Evolutionary conservation across 2,888 invertebrate species (phyloP).

Genomic region (Ecdyonurus torrentis): DNA sequence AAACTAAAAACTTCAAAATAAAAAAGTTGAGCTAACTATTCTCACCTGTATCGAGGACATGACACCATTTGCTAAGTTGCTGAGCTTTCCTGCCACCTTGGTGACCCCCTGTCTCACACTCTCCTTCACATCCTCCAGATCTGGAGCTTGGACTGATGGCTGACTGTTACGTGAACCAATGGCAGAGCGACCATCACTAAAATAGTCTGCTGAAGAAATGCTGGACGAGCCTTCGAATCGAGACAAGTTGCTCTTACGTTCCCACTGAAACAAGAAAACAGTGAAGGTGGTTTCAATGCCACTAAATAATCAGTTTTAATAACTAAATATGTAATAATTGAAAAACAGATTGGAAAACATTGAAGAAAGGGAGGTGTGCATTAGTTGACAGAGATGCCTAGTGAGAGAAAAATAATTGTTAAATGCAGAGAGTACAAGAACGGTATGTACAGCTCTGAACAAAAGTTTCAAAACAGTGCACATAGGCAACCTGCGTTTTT

Average conservation of each 20-base stretch:
- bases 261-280: constrained; percentile 26
- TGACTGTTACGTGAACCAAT: constrained; percentile 15
- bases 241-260: constrained; percentile 35
- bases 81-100: constrained; percentile 91
- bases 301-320: too few species aligned
- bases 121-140: constrained; percentile 93
- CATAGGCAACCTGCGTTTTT: too few species aligned
- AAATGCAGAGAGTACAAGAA: too few species aligned
- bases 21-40: too few species aligned
- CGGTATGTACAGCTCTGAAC: too few species aligned
- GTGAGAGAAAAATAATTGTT: too few species aligned
- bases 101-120: constrained; percentile 93
- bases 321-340: not conserved
- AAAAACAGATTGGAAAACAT: not conserved
- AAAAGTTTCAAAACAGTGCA: too few species aligned
- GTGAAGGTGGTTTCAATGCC: too few species aligned
- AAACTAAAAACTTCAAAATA: too few species aligned
- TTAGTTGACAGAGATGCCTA: too few species aligned
- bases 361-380: too few species aligned
- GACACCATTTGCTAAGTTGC: constrained; percentile 85
- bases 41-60: constrained; percentile 79
- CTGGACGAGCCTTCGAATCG: constrained; percentile 88
- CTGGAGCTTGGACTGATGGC: constrained; percentile 32
- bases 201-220: constrained; percentile 94
- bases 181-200: constrained; percentile 39